phyloP scores from a whole-genome alignment of 2,888 invertebrate genomes.

The Villa cingulata region DNA sequence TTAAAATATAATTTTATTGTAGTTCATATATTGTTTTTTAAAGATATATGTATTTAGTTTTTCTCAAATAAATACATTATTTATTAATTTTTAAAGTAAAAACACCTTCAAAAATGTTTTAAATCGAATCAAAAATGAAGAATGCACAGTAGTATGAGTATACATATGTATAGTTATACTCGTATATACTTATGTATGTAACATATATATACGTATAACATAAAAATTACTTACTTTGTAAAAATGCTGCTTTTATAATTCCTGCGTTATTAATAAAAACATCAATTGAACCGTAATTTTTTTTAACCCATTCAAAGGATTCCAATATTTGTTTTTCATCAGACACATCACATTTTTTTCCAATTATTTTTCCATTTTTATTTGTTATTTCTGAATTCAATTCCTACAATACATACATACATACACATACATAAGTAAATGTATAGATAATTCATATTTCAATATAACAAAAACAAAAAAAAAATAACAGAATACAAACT shows the following conservation, averaged over 20 bases:
- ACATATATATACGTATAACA: not conserved
- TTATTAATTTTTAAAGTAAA: too few species aligned
- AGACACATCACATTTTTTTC: conserved; percentile 30
- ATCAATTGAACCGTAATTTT: conserved; percentile 26
- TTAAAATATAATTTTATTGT: not conserved
- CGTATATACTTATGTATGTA: too few species aligned
- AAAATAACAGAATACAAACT: not conserved
- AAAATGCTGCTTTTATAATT: conserved; percentile 29
- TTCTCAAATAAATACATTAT: too few species aligned
- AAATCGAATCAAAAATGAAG: too few species aligned
- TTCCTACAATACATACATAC: not conserved
- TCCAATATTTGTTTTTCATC: conserved; percentile 25
- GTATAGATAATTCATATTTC: not conserved
- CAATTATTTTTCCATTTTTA: conserved; percentile 26
- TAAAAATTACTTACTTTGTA: conserved; percentile 21
- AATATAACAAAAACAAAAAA: too few species aligned
- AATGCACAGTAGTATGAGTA: too few species aligned
- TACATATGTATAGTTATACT: not conserved
- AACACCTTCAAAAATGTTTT: too few species aligned
- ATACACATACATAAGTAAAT: not conserved
- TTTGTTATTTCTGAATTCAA: not conserved
- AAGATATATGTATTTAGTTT: not conserved
- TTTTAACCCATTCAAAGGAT: conserved; percentile 27
- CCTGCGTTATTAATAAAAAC: conserved; percentile 36
- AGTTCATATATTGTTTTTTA: not conserved